Percentiles rank a stretch among this genome's conserved stretches.
These are phyloP conservation scores for Mythimna albipuncta DNA, from an alignment of 2,888 invertebrate species.

Conservation along the genomic window DNA sequence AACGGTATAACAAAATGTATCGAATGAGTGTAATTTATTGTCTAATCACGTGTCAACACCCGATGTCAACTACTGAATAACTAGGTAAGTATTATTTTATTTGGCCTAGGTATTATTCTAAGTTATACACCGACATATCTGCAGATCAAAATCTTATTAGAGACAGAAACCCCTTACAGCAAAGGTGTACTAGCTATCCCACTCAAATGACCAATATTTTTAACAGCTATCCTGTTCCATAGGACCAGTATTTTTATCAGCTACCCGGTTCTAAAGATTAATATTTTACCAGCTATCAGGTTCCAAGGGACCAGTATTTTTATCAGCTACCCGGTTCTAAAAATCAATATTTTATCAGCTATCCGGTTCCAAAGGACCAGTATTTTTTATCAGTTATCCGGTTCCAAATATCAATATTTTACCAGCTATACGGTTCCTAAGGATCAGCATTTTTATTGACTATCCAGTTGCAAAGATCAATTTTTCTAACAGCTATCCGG, in stretches of 20 bases:
- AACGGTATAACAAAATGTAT: conserved; percentile 28
- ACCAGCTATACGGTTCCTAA: neutral
- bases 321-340: too few relatives aligned
- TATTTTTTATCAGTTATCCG: neutral
- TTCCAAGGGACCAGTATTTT: too few relatives aligned
- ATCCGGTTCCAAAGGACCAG: too few relatives aligned
- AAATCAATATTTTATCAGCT: too few relatives aligned
- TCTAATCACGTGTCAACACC: conserved; percentile 76
- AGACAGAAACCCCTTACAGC: neutral
- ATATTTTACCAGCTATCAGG: neutral
- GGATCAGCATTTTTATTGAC: neutral
- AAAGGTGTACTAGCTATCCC: neutral
- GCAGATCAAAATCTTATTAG: conserved; percentile 38
- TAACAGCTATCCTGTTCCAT: neutral
- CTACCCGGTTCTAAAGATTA: neutral
- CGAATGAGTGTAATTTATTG: conserved; percentile 73
- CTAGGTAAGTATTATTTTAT: conserved; percentile 52
- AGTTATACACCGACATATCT: conserved; percentile 26
- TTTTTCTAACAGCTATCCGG: neutral
- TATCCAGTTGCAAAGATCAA: neutral
- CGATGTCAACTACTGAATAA: conserved; percentile 56
- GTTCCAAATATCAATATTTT: neutral
- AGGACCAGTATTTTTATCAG: too few relatives aligned
- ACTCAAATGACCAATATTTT: neutral
- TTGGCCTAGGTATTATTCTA: conserved; percentile 60